These are phyloP conservation scores for Hafferia zeledoni DNA, from an alignment of 2,797 vertebrate species.

Conservation along the genomic window DNA sequence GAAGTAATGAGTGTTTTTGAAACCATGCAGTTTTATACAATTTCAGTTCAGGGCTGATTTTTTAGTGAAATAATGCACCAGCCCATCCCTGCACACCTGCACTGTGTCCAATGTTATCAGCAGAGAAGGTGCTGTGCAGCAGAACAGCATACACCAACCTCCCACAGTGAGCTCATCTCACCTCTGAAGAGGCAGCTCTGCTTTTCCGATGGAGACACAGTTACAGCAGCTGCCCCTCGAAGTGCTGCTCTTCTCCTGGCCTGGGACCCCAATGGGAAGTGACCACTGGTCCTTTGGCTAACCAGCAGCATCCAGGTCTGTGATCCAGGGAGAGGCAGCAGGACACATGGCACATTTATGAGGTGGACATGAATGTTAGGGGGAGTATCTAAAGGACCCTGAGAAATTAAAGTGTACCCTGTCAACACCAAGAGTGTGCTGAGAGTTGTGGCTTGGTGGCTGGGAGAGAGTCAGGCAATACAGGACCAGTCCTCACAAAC, in stretches of 20 bases:
- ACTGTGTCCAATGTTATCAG: neutral
- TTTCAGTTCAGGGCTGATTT: neutral
- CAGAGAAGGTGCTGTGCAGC: neutral
- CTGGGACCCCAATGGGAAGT: neutral
- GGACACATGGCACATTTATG: rapidly evolving
- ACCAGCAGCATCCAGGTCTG: neutral
- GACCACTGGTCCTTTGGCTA: neutral
- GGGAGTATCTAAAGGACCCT: neutral
- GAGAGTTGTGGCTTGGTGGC: neutral
- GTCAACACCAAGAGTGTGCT: neutral
- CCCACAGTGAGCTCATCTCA: neutral
- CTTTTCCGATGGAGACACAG: neutral
- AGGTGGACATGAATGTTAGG: neutral
- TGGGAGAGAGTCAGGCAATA: neutral
- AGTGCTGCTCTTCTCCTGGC: neutral
- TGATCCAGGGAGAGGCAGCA: neutral
- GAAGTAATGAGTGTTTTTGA: neutral
- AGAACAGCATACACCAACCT: neutral
- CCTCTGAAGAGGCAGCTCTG: neutral
- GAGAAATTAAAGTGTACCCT: neutral
- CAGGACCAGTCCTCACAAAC: neutral
- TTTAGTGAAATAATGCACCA: neutral
- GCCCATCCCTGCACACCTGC: neutral
- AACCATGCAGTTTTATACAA: neutral
- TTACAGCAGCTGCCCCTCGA: neutral